These are phyloP conservation scores for Dione juno DNA, from an alignment of 2,888 invertebrate species.

Conservation along the genomic window DNA sequence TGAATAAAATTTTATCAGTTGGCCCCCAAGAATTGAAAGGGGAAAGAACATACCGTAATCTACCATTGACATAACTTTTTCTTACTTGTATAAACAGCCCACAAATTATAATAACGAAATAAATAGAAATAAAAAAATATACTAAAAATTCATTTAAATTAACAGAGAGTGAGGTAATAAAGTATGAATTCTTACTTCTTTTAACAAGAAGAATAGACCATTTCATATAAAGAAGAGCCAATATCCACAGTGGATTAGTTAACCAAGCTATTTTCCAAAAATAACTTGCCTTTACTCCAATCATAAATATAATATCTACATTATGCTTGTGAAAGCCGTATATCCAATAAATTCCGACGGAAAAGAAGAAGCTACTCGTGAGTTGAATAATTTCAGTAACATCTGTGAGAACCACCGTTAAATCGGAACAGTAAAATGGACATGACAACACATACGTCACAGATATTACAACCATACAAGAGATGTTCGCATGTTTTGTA, in stretches of 20 bases:
- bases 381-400: conserved; percentile 64
- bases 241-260: conserved; percentile 62
- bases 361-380: conserved; percentile 62
- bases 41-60: conserved; percentile 51
- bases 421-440: conserved; percentile 70
- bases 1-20: conserved; percentile 61
- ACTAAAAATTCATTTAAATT: conserved; percentile 55
- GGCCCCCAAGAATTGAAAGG: conserved; percentile 71
- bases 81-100: conserved; percentile 57
- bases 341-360: conserved; percentile 70
- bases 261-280: conserved; percentile 71
- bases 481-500: conserved; percentile 52
- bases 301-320: conserved; percentile 75
- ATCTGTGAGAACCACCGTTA: conserved; percentile 60
- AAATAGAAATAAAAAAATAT: conserved; percentile 57
- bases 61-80: conserved; percentile 48
- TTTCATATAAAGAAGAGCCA: conserved; percentile 53
- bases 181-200: conserved; percentile 53
- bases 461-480: conserved; percentile 52
- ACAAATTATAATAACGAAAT: conserved; percentile 55
- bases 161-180: conserved; percentile 49
- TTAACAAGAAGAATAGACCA: conserved; percentile 48
- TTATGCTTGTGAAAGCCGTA: conserved; percentile 70
- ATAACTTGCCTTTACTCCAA: conserved; percentile 71
- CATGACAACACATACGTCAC: conserved; percentile 56